Percentiles rank a stretch among this genome's conserved stretches.
Evolutionary conservation across 2,797 vertebrate genomes (phyloP).

Genomic region (Luscinia luscinia): DNA sequence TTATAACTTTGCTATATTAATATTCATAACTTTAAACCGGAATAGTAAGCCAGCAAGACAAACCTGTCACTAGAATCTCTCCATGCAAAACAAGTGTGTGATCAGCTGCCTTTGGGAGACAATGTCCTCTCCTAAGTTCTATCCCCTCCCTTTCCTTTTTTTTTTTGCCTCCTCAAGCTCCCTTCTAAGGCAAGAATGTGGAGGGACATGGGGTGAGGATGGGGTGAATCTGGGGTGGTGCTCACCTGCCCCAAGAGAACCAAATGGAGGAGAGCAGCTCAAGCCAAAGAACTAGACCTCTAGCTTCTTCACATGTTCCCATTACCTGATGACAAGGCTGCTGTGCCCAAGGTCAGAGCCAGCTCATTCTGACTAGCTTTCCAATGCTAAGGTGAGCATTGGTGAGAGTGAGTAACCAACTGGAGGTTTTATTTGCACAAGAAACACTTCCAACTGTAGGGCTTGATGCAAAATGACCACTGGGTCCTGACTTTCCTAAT

Average conservation of each 20-base stretch:
- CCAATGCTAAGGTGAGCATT: neutral
- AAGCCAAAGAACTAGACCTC: neutral
- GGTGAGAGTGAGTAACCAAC: neutral
- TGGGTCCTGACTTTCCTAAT: neutral
- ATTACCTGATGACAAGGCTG: neutral
- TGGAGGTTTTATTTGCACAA: neutral
- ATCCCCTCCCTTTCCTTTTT: neutral
- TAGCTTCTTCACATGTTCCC: neutral
- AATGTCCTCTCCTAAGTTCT: constrained; percentile 21
- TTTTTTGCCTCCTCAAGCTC: neutral
- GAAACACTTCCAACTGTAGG: neutral
- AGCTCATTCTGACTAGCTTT: neutral
- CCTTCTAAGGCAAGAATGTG: neutral
- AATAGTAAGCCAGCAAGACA: constrained; percentile 75
- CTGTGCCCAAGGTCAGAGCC: neutral
- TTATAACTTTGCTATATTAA: constrained; percentile 80
- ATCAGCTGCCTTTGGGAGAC: constrained; percentile 44
- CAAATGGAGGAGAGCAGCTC: neutral
- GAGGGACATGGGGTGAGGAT: neutral
- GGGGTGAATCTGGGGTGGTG: neutral
- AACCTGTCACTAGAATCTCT: constrained; percentile 70
- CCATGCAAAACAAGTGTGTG: constrained; percentile 59
- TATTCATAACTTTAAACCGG: constrained; percentile 79
- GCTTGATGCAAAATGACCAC: neutral
- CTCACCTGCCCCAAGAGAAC: neutral